These are phyloP conservation scores for Abrostola triplasia DNA, from an alignment of 2,888 invertebrate species.

Conservation along the genomic window DNA sequence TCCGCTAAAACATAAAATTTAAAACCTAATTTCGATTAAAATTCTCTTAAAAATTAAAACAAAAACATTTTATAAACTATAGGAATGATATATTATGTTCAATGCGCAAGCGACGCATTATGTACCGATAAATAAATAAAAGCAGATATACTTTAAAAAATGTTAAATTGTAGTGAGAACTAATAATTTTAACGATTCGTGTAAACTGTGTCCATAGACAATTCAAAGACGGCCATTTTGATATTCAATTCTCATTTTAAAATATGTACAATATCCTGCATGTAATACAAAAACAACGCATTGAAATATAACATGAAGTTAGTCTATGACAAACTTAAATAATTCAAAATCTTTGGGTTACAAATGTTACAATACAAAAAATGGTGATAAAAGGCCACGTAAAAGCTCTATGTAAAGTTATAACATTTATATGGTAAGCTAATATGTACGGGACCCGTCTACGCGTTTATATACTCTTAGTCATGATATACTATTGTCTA, in stretches of 20 bases:
- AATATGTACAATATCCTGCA: conserved; percentile 14
- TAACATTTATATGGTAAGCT: conserved; percentile 28
- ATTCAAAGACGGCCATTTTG: conserved; percentile 11
- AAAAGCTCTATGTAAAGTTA: conserved; percentile 48
- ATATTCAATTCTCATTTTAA: conserved; percentile 6
- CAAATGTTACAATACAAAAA: conserved; percentile 28
- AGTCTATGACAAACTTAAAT: conserved; percentile 24
- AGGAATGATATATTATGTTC: conserved; percentile 73
- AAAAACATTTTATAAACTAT: conserved; percentile 63
- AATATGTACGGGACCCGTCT: conserved; percentile 36
- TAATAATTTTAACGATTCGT: conserved; percentile 25
- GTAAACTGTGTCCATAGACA: neutral
- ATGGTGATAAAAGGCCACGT: conserved; percentile 45
- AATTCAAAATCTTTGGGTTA: conserved; percentile 57
- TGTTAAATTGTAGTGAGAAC: conserved; percentile 33
- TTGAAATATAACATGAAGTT: conserved; percentile 20
- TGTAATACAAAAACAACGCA: conserved; percentile 23
- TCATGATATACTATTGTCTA: conserved; percentile 9
- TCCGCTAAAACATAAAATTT: conserved; percentile 29
- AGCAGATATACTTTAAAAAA: conserved; percentile 20
- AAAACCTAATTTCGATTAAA: conserved; percentile 49
- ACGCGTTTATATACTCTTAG: conserved; percentile 24
- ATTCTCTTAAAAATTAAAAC: conserved; percentile 59
- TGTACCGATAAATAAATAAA: conserved; percentile 46
- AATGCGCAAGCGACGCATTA: conserved; percentile 30